phyloP scores from a whole-genome alignment of 2,888 invertebrate species.

The Rhagonycha fulva region DNA sequence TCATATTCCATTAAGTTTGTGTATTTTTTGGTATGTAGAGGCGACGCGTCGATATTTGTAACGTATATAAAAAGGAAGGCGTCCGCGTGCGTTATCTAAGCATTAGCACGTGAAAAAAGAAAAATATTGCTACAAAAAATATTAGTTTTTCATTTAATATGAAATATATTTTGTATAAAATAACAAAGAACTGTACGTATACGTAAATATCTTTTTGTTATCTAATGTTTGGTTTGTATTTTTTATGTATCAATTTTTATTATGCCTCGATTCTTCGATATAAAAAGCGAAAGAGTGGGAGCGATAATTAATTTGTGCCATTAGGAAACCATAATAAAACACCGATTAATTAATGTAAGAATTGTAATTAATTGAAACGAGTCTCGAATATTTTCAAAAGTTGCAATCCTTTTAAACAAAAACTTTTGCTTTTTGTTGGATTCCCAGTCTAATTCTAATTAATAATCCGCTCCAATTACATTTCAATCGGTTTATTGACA shows the following conservation, averaged over 20 bases:
- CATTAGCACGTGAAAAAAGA: conserved; percentile 34
- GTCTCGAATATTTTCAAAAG: conserved; percentile 5
- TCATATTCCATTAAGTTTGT: conserved; percentile 14
- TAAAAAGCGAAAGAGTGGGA: conserved; percentile 5
- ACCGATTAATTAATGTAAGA: conserved; percentile 20
- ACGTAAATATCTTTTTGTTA: conserved; percentile 24
- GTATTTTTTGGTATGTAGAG: conserved; percentile 18
- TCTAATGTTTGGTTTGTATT: conserved; percentile 24
- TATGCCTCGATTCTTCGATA: conserved; percentile 8
- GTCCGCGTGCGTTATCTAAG: conserved; percentile 34
- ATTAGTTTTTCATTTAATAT: conserved; percentile 56
- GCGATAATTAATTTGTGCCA: conserved; percentile 17
- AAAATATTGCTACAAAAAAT: conserved; percentile 50
- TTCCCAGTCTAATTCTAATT: conserved; percentile 16
- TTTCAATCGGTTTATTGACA: conserved; percentile 23
- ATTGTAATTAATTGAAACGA: conserved; percentile 15
- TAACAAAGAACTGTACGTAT: conserved; percentile 41
- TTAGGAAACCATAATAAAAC: conserved; percentile 19
- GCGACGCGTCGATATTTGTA: conserved; percentile 19
- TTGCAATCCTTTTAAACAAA: conserved; percentile 19
- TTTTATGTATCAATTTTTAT: conserved; percentile 21
- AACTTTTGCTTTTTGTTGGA: conserved; percentile 9
- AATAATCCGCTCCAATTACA: conserved; percentile 9
- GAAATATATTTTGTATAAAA: conserved; percentile 55
- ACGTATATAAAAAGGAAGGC: conserved; percentile 15